phyloP scores from a whole-genome alignment of 2,113 vertebrate genomes.

The Colius striatus region DNA sequence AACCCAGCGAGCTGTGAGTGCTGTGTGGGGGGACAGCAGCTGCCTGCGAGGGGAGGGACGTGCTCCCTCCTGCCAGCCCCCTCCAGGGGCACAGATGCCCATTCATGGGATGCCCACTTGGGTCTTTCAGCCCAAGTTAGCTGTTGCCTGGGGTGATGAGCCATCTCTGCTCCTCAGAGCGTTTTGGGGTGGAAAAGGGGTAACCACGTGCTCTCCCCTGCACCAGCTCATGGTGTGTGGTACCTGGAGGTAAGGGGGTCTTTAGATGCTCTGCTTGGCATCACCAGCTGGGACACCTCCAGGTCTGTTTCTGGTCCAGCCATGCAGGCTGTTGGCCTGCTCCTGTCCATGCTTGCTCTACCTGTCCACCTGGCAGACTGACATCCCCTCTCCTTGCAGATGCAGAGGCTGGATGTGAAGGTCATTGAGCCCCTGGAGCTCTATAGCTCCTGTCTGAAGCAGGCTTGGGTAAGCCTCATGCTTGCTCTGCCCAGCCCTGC shows the following conservation, averaged over 20 bases:
- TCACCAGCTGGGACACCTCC: neutral
- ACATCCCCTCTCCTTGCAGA: constrained; percentile 36
- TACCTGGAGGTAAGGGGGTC: neutral
- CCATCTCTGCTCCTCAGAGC: neutral
- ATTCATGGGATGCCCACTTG: accelerated
- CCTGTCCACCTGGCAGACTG: neutral
- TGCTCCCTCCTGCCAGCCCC: neutral
- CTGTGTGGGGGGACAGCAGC: neutral
- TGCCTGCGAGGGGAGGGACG: neutral
- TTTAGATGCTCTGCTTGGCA: neutral
- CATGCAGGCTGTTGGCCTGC: neutral
- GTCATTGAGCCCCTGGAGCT: constrained; percentile 76
- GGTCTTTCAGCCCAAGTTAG: neutral
- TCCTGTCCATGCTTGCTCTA: neutral
- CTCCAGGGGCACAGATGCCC: neutral
- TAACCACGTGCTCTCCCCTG: neutral
- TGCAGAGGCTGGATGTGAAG: constrained; percentile 80
- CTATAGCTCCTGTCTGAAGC: constrained; percentile 74
- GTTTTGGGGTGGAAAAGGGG: neutral
- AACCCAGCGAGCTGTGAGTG: neutral
- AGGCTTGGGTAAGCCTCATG: neutral
- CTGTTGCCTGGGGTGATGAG: neutral
- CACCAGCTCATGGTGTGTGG: accelerated
- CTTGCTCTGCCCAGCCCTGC: neutral
- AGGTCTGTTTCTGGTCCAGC: neutral